A percentile compares a stretch with the other conserved stretches of the same genome.
These are phyloP conservation scores for Montipora capricornis DNA, from an alignment of 64 coral and sea anemone species.

Conservation along the genomic window DNA sequence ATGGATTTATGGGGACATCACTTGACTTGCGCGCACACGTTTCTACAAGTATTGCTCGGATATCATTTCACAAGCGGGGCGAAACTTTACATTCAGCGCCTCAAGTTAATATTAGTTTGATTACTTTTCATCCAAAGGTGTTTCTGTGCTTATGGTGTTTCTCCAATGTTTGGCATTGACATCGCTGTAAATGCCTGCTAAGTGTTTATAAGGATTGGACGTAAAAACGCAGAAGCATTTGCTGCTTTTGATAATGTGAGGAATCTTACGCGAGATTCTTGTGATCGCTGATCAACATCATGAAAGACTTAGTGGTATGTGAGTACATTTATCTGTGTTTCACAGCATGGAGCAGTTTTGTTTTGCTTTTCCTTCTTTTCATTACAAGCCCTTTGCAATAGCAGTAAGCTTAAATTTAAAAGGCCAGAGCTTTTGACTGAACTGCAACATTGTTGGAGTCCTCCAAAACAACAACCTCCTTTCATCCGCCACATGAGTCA, in stretches of 20 bases:
- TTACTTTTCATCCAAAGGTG: not conserved
- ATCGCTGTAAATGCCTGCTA: not conserved
- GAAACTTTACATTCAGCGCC: not conserved
- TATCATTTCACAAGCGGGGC: not conserved
- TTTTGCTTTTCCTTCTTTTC: not conserved
- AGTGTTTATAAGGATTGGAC: not conserved
- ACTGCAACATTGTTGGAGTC: not conserved
- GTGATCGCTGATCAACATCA: slow-evolving; percentile 10
- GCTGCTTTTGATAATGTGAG: not conserved
- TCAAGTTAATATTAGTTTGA: not conserved
- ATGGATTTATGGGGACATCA: not conserved
- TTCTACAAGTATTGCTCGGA: not conserved
- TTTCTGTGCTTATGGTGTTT: not conserved
- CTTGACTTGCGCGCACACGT: not conserved
- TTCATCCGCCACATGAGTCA: not conserved
- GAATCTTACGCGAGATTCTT: not conserved
- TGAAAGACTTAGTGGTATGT: slow-evolving; percentile 21
- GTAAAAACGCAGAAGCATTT: no score
- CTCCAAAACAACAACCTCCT: not conserved
- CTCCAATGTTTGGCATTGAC: not conserved
- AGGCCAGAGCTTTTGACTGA: not conserved
- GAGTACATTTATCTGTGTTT: not conserved
- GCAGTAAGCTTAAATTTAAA: not conserved
- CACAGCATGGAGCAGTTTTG: not conserved
- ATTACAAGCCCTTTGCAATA: not conserved